Conservation (phyloP, 2,797 vertebrate species). For the Mionectes olivaceus region DNA sequence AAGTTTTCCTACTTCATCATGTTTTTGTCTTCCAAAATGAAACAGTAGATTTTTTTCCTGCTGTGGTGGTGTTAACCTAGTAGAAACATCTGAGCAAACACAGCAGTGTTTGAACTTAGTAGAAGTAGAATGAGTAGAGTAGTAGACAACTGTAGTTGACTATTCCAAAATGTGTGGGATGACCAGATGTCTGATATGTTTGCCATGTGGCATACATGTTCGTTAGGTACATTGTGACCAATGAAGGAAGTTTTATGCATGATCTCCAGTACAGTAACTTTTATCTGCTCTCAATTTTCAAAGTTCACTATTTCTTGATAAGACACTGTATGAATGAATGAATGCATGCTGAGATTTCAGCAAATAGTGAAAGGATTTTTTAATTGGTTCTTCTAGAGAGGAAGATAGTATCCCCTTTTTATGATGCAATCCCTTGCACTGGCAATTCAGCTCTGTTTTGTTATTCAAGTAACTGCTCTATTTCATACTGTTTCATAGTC, state of each 20-base stretch:
- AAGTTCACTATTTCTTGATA: background rate
- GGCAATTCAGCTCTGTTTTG: background rate
- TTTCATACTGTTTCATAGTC: background rate
- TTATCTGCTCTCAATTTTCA: background rate
- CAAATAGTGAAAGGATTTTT: background rate
- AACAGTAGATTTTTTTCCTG: background rate
- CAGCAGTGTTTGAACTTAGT: rapidly evolving
- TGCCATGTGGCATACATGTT: background rate
- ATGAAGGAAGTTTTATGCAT: background rate
- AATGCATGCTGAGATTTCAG: background rate
- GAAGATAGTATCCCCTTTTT: background rate
- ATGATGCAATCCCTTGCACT: background rate
- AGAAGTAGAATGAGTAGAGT: background rate
- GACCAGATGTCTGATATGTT: background rate
- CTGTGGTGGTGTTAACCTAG: background rate
- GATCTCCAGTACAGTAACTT: background rate
- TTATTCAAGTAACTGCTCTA: background rate
- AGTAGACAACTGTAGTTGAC: background rate
- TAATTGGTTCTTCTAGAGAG: background rate
- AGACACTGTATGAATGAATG: background rate
- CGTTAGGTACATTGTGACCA: background rate
- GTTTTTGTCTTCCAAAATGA: background rate
- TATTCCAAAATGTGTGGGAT: background rate
- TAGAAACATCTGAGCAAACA: background rate
- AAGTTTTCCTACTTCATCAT: background rate